Evolutionary conservation across 2,113 vertebrate species (phyloP).

Genomic region (Hystrix cristata): DNA sequence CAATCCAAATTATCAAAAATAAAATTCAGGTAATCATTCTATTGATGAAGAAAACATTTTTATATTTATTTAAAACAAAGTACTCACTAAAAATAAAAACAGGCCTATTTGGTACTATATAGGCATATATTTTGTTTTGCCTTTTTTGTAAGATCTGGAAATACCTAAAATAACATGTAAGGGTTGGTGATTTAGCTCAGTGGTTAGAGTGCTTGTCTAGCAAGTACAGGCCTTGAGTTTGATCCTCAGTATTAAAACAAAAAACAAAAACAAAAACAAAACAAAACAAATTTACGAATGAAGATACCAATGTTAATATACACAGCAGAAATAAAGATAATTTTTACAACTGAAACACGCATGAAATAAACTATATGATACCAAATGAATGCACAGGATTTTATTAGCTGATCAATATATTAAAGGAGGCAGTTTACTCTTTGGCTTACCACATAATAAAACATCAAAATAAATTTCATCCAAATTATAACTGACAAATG

Average conservation of each 20-base stretch:
- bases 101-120: slow-evolving; percentile 10
- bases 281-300: slow-evolving; percentile 55
- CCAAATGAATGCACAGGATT: slow-evolving; percentile 49
- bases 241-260: no score
- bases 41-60: slow-evolving; percentile 51
- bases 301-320: slow-evolving; percentile 59
- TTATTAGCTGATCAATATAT: slow-evolving; percentile 65
- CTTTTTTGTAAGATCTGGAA: slow-evolving; percentile 31
- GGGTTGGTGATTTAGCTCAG: no score
- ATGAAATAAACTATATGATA: slow-evolving; percentile 43
- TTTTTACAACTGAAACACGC: slow-evolving; percentile 64
- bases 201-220: no score
- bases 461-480: slow-evolving; percentile 56
- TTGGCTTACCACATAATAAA: slow-evolving; percentile 65
- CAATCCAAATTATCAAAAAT: slow-evolving; percentile 42
- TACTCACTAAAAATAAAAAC: slow-evolving; percentile 57
- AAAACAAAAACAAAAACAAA: no score
- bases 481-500: slow-evolving; percentile 58
- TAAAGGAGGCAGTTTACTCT: slow-evolving; percentile 37
- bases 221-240: no score
- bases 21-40: slow-evolving; percentile 49
- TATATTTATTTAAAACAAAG: slow-evolving; percentile 43
- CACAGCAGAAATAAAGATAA: slow-evolving; percentile 67
- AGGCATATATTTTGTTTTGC: slow-evolving; percentile 26
- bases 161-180: slow-evolving; percentile 63